Base-by-base conservation (phyloP, 2,113 vertebrate genomes). In the Nannospalax galili region DNA sequence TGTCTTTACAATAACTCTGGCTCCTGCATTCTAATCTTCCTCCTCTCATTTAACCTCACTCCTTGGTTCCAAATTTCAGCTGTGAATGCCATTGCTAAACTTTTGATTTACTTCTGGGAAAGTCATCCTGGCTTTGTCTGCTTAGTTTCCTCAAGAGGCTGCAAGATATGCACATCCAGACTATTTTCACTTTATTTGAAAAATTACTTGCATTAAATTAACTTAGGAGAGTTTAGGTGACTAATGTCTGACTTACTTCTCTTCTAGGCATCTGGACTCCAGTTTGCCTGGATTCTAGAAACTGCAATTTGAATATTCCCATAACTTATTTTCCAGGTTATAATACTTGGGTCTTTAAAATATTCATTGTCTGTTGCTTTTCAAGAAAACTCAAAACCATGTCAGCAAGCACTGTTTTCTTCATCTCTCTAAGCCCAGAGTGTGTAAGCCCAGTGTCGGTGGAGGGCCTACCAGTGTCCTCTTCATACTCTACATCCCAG, bases 41-140 rank as follows among this genome's bases (percentile, higher is more conserved):
- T 56, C 35, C 30, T 91, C 56, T 90, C 81, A 64, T 62, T 93
- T 95, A 85, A 32, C 56, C n/a, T 82, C 19, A 7, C 60, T 70
- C 52, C 58, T 95, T 40, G 93, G 28, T 52, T 42, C 64, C n/a
- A 48, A 20, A 62, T 93, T 90, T 84, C 94, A 93, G 77, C 73
- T 58, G 48, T 95, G 72, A 90, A 82, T 91, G 48, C 79, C 72
- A 84, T 74, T 74, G 78, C 90, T 74, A 90, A 80, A 84, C 17
- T n/a, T 94, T 82, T 96, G 56, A 95, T 87, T 96, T 92, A 67
- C 93, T 97, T 93, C 78, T 93, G 88, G 86, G 73, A 95, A 88
- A 90, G 35, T 85, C 32, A 28, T 92, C 40, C 45, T 92, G 70
- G 26, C 17, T 70, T 86, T 96, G 78, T 84, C 58, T 45, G 10